Evolutionary conservation across 2,888 invertebrate genomes (phyloP).

Genomic region (Laspeyria flexula): DNA sequence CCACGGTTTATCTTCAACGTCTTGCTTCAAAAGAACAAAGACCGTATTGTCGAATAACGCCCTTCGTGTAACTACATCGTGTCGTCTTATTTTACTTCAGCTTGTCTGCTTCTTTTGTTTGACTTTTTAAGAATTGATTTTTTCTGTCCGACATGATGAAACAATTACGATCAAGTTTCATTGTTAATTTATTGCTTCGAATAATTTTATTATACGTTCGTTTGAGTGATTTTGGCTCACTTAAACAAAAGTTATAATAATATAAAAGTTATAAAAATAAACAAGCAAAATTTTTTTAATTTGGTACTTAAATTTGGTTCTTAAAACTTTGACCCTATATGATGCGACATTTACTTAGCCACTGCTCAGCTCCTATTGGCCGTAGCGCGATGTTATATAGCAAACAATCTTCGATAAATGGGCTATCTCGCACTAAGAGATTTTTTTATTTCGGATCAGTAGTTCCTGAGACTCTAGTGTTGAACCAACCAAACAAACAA

Average conservation of each 20-base stretch:
- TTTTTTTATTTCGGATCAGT: too few relatives aligned
- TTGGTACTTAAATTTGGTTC: background rate
- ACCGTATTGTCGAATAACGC: conserved; percentile 30
- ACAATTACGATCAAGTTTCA: background rate
- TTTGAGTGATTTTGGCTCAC: background rate
- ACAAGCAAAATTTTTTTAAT: background rate
- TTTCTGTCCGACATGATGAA: conserved; percentile 3
- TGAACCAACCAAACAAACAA: too few relatives aligned
- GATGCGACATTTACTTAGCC: too few relatives aligned
- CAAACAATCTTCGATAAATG: too few relatives aligned
- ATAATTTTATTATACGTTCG: background rate
- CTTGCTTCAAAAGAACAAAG: conserved; percentile 54
- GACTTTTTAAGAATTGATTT: conserved; percentile 1
- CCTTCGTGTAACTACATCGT: conserved; percentile 21
- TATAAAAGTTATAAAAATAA: too few relatives aligned
- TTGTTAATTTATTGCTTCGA: too few relatives aligned
- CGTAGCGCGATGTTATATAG: too few relatives aligned
- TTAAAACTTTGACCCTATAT: too few relatives aligned
- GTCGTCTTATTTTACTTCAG: conserved; percentile 16
- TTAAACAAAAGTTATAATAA: too few relatives aligned
- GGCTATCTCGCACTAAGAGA: too few relatives aligned
- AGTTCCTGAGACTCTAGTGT: too few relatives aligned
- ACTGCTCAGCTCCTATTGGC: too few relatives aligned
- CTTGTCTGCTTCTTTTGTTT: conserved; percentile 26
- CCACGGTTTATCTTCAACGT: conserved; percentile 49